A percentile compares a stretch with the other conserved stretches of the same genome.
phyloP scores from a whole-genome alignment of 2,888 invertebrate genomes.

The Rhamphomyia laevipes region DNA sequence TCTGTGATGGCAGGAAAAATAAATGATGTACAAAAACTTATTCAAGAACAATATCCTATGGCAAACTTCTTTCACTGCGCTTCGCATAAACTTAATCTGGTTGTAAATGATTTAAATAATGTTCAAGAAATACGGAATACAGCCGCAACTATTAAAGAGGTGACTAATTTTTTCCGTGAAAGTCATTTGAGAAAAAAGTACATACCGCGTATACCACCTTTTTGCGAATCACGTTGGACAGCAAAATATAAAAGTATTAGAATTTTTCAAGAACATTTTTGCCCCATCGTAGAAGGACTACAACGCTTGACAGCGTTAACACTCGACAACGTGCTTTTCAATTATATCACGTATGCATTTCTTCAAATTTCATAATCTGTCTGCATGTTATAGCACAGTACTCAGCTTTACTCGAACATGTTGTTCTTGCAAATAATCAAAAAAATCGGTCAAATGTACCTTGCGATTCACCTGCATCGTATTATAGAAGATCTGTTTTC shows the following conservation, averaged over 20 bases:
- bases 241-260: slow-evolving; percentile 13
- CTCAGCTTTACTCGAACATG: slow-evolving; percentile 4
- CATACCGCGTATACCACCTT: slow-evolving; percentile 11
- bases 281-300: slow-evolving; percentile 1
- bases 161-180: slow-evolving; percentile 17
- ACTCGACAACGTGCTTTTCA: slow-evolving; percentile 4
- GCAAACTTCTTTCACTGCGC: slow-evolving; percentile 22
- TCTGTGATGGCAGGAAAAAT: slow-evolving; percentile 21
- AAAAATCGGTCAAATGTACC: neutral
- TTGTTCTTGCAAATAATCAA: neutral
- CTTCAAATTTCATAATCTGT: slow-evolving; percentile 2
- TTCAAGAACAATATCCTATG: slow-evolving; percentile 18
- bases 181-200: slow-evolving; percentile 11
- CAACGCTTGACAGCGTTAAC: neutral
- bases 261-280: slow-evolving; percentile 7
- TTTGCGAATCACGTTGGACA: slow-evolving; percentile 15
- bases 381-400: slow-evolving; percentile 6
- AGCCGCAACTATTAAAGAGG: slow-evolving; percentile 17
- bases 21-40: slow-evolving; percentile 20
- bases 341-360: slow-evolving; percentile 1
- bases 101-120: slow-evolving; percentile 17
- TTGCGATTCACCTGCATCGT: neutral
- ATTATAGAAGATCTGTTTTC: neutral
- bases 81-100: slow-evolving; percentile 20
- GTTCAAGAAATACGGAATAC: slow-evolving; percentile 19